Evolutionary conservation across 2,888 invertebrate species (phyloP).

Genomic region (Neoscelio sp.): DNA sequence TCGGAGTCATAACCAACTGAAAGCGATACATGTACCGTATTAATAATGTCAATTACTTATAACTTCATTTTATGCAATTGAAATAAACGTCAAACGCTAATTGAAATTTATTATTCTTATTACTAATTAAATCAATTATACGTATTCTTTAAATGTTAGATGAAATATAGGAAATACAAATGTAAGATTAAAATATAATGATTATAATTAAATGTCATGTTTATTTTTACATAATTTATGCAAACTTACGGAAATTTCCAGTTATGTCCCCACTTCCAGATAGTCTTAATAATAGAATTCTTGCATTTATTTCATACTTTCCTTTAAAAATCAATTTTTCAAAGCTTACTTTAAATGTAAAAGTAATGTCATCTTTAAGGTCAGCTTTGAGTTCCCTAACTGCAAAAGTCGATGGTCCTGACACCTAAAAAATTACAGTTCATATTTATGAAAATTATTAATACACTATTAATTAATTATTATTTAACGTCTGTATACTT

Average conservation of each 20-base stretch:
- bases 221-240: not conserved
- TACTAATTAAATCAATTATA: not conserved
- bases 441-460: not conserved
- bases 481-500: no score
- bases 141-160: not conserved
- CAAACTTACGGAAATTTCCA: slow-evolving; percentile 87
- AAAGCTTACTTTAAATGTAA: slow-evolving; percentile 86
- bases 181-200: no score
- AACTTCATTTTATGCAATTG: slow-evolving; percentile 8
- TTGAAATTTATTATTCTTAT: not conserved
- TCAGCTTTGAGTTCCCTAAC: slow-evolving; percentile 83
- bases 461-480: not conserved
- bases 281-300: slow-evolving; percentile 86
- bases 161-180: not conserved
- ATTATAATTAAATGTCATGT: no score
- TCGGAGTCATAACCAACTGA: slow-evolving; percentile 87
- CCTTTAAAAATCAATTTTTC: slow-evolving; percentile 86
- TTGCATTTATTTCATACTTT: slow-evolving; percentile 88
- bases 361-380: slow-evolving; percentile 85
- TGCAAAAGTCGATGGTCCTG: slow-evolving; percentile 78
- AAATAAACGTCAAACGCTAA: slow-evolving; percentile 6
- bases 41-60: slow-evolving; percentile 29
- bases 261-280: slow-evolving; percentile 87
- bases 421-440: slow-evolving; percentile 76
- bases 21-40: slow-evolving; percentile 73